Base-by-base conservation (phyloP, 2,113 vertebrate genomes). In the Ptilorrhoa leucosticta region DNA sequence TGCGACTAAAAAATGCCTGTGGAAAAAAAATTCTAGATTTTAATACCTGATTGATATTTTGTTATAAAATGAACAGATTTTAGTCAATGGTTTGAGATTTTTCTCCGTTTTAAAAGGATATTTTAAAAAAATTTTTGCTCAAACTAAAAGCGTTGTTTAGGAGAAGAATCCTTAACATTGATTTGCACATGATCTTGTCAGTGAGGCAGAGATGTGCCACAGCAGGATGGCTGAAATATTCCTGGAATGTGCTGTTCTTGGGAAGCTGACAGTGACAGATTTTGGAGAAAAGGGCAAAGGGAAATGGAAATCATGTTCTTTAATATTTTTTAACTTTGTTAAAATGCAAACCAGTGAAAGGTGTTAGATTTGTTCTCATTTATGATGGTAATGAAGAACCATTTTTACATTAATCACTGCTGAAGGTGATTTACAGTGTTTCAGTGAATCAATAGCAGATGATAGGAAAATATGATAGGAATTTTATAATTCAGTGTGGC, bases 181-280 rank as follows among this genome's bases (percentile, higher is more conserved):
- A 22, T 66, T 31, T 86, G 24, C 14, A 16, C 0, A 0, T 33
- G 8, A 76, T 19, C 22, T 57, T 50, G 14, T 48, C 7, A 5
- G 21, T 48, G 66, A 16, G 64, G 39, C 40, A 47, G 35, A 13
- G 50, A 33, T 42, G 58, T 81, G 22, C 22, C 15, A 2, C 51
- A 18, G 26, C 26, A 20, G 21, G 7, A 35, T 22, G 45, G 35
- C 80, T 93, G 63, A 68, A 75, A 33, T 68, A 60, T 44, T 88
- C 28, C 58, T 48, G 42, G 35, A 15, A 26, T 19, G 5, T 70
- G 47, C 45, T 78, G 44, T 54, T 71, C 50, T 56, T 68, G 35
- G 57, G 70, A 86, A 76, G 37, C 39, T 80, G 66, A 19, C 70
- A 63, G 42, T 23, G 23, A 71, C 35, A 31, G 20, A 35, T 47